Evolutionary conservation across 2,797 vertebrate genomes (phyloP), one percentile per base, ranked within the genome.

Genomic region (Synaphobranchus kaupii): DNA sequence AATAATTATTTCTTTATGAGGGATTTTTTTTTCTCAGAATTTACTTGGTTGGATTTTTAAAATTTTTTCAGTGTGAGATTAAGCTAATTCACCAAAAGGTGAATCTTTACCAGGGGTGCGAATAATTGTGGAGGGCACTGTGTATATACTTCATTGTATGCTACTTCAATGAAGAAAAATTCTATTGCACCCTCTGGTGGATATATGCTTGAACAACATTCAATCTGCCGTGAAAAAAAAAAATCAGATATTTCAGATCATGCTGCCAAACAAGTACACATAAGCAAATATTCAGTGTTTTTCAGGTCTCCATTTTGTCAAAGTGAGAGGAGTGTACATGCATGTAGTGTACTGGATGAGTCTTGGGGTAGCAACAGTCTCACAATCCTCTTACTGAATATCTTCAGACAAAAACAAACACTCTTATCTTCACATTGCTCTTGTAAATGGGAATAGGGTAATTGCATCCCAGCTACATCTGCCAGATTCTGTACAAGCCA

Each of bases 141-240:
- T n/a, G n/a, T n/a, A n/a, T n/a, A n/a, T n/a, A n/a, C n/a, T n/a
- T n/a, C n/a, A n/a, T n/a, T n/a, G n/a, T n/a, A n/a, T n/a, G 20
- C 15, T 9, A 28, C 34, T 31, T 71, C n/a, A 31, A 4, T 15
- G 44, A 63, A 56, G 50, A 17, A 47, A 80, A n/a, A 80, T 73
- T 22, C 44, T 48, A 44, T 60, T 76, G 71, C 20, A 9, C 86
- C 86, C 68, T 54, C 87, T 87, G 39, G 83, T 87, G 87, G 87
- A 73, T 20, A 22, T 54, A 39, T 48, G 68, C 22, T 39, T 6
- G 20, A 71, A 76, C 56, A 73, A 54, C 17, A 84, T 73, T 31
- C 28, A 81, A 56, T 66, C 22, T 4, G 25, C 7, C 4, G 20
- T 20, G 31, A 8, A 47, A 22, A 15, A 73, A 68, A 68, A 3